Evolutionary conservation across 2,113 vertebrate species (phyloP).

Genomic region (Apistogramma diplotaenia): DNA sequence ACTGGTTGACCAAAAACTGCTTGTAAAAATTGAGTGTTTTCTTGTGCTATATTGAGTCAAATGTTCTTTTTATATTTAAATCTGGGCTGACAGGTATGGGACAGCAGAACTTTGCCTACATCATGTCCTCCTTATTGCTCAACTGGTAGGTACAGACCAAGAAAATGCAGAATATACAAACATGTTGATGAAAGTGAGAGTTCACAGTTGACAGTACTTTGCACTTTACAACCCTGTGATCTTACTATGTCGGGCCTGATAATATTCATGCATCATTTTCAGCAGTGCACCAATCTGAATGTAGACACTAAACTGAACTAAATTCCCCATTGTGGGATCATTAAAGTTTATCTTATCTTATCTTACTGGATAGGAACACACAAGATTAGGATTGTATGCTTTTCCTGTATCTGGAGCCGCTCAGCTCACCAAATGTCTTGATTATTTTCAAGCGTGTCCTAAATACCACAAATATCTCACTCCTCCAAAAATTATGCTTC

Average conservation of each 20-base stretch:
- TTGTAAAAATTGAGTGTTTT: not conserved
- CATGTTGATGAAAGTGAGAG: not conserved
- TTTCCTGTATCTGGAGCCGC: not conserved
- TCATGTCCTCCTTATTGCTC: constrained; percentile 82
- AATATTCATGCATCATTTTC: too few relatives aligned
- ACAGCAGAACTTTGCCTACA: constrained; percentile 91
- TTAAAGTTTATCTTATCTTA: too few relatives aligned
- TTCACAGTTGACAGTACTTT: not conserved
- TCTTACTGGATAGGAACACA: not conserved
- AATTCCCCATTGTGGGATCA: too few relatives aligned
- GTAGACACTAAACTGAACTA: too few relatives aligned
- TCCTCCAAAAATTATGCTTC: not conserved
- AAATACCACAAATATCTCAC: not conserved
- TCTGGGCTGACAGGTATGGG: constrained; percentile 80
- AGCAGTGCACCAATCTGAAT: too few relatives aligned
- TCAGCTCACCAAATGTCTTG: rapidly evolving
- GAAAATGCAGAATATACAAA: not conserved
- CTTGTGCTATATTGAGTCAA: not conserved
- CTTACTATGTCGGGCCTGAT: not conserved
- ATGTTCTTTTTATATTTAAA: not conserved
- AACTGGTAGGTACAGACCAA: constrained; percentile 81
- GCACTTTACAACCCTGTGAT: rapidly evolving
- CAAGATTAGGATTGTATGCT: rapidly evolving
- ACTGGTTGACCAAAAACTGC: not conserved
- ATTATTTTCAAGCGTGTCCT: not conserved